Percentiles rank a stretch among this genome's conserved stretches.
Conservation (phyloP, 2,113 vertebrate genomes). For the Hippocampus zosterae region DNA sequence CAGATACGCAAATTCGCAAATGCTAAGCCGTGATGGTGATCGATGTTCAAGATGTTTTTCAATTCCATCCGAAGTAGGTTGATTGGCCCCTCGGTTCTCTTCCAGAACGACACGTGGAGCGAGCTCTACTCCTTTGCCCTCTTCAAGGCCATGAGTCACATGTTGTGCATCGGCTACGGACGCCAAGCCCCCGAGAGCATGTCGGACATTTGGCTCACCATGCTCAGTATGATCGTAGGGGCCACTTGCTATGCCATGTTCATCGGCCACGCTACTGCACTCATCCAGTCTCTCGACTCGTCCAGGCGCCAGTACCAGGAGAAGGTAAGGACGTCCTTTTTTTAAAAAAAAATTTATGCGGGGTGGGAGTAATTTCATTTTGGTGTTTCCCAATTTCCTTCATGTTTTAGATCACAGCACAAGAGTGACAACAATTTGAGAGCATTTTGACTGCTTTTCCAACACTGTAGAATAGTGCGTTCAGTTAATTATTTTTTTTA, state of each 20-base stretch:
- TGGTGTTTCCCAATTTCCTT: no score
- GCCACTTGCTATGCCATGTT: slow-evolving; percentile 97
- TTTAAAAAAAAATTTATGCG: no score
- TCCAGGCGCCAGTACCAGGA: slow-evolving; percentile 91
- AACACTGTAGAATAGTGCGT: no score
- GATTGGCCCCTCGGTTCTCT: slow-evolving; percentile 1
- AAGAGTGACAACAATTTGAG: no score
- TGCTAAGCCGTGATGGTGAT: no score
- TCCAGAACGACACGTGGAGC: slow-evolving; percentile 92
- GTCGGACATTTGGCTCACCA: slow-evolving; percentile 98
- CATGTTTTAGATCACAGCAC: no score
- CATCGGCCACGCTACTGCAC: slow-evolving; percentile 87
- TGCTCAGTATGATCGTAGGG: slow-evolving; percentile 98
- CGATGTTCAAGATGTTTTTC: no score
- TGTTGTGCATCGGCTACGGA: slow-evolving; percentile 96
- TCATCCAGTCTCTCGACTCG: slow-evolving; percentile 91
- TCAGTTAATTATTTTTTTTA: no score
- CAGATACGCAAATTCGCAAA: no score
- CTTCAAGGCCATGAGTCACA: slow-evolving; percentile 99
- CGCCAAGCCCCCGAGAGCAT: slow-evolving; percentile 94
- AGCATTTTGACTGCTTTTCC: no score
- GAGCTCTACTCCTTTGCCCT: slow-evolving; percentile 96
- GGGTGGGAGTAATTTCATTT: no score
- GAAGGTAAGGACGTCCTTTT: slow-evolving; percentile 72
- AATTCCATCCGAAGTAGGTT: not conserved